Evolutionary conservation across 2,888 invertebrate species (phyloP).

Genomic region (Boloria selene): DNA sequence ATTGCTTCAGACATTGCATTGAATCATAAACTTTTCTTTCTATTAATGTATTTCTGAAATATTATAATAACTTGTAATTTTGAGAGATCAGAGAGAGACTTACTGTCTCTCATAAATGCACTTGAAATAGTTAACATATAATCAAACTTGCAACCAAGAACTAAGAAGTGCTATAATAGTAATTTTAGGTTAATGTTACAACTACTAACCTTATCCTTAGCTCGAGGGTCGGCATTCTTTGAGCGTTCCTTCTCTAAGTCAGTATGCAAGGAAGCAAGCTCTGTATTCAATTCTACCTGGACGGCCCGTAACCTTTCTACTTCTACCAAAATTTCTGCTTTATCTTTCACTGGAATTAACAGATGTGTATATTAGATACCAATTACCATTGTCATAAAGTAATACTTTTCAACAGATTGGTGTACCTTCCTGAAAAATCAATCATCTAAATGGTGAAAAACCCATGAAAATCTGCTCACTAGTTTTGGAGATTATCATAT

Average conservation of each 20-base stretch:
- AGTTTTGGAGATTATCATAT: too few species aligned
- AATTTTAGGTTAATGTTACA: neutral
- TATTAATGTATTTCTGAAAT: constrained; percentile 66
- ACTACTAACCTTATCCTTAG: constrained; percentile 73
- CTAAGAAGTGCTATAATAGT: too few species aligned
- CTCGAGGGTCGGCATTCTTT: constrained; percentile 81
- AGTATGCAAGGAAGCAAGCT: constrained; percentile 85
- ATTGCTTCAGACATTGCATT: constrained; percentile 72
- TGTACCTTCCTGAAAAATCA: too few species aligned
- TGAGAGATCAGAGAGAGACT: too few species aligned
- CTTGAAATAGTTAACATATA: too few species aligned
- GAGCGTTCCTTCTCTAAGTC: constrained; percentile 90
- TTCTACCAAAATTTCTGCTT: constrained; percentile 88
- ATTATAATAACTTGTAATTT: constrained; percentile 20
- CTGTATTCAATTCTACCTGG: constrained; percentile 87
- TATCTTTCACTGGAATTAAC: constrained; percentile 87
- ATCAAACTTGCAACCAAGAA: too few species aligned
- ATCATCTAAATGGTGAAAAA: too few species aligned
- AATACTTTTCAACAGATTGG: too few species aligned
- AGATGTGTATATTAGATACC: neutral
- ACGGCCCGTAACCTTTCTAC: constrained; percentile 86
- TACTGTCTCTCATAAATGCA: too few species aligned
- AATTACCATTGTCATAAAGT: neutral
- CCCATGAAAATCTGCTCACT: too few species aligned
- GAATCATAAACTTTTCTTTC: constrained; percentile 76